Base-by-base conservation (phyloP, 2,113 vertebrate species). In the Tor tambroides region DNA sequence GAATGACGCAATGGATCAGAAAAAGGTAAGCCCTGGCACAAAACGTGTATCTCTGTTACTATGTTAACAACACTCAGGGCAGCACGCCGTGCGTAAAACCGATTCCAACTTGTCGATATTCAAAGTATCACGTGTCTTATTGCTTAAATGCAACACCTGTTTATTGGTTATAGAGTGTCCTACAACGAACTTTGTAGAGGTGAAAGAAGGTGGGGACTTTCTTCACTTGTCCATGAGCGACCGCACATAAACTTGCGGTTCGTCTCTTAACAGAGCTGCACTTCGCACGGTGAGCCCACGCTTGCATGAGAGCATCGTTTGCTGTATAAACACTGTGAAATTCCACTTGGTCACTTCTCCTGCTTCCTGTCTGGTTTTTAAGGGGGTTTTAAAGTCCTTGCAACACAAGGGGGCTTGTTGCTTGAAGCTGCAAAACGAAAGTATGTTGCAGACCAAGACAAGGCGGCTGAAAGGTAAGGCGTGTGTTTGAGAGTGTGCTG, bases 141-240 rank as follows among this genome's bases (percentile, higher is more conserved):
- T 21, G 51, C 19, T 56, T 56, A 21, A 56, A 56, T 56, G 17
- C 2, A 56, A 56, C 54, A 8, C 19, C 6, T 0, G 21, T 56
- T 21, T 56, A 56, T 21, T 56, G 5, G 5, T 56, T 7, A 21
- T 7, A 56, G 6, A 2, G 54, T 56, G 19, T 21, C 67, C 32
- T 21, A 23, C 17, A 35, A 10, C 32, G 38, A 72, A 72, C 19
- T 3, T 8, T 21, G 1, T 1, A 0, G 54, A 23, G 6, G 1
- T 12, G 6, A 26, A 41, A 61, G 78, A 11, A 12, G 78, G 78
- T 38, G 78, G 78, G 78, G 56, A 80, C 56, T 63, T 80, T 32
- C 5, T 61, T 3, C 35, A 26, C 21, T 23, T 38, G 49, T 59
- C 11, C 32, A 79, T n/a, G 9, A 6, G 5, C 6, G 11, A 54